Base-by-base conservation (phyloP, 92 coral and sea anemone genomes). In the Ricordea florida region DNA sequence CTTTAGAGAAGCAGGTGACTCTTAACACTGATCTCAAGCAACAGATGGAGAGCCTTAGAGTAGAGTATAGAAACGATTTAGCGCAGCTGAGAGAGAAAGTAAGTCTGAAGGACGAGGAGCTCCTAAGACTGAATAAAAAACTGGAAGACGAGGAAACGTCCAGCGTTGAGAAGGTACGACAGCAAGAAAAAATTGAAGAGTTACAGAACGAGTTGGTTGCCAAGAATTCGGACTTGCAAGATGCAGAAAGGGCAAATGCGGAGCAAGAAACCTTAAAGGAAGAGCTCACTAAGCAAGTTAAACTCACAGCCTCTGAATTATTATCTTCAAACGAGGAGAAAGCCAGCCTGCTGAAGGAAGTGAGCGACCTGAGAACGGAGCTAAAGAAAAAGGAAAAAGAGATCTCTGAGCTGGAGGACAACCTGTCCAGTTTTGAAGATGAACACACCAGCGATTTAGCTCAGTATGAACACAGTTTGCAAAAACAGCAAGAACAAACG, bases 361-460 rank as follows among this genome's bases (percentile, higher is more conserved):
- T 87, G 29, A 76, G 22, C 40, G 79, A 77, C 23, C 71, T 91
- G 11, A 74, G 62, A 28, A 72, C 74, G 40, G 76, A 83, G 44
- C 35, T 91, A 17, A 75, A 77, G 66, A 89, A 83, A 49, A 88
- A 87, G 20, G 80, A 79, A 42, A 83, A 69, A 57, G 74, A 71
- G 23, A 91, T 91, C 27, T 61, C 85, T 1, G 97, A 91, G 79
- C 81, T 91, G 2, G 92, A 87, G 60, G 97, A 91, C 41, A 91
- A 84, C 63, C 26, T 91, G 56, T 88, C 87, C 38, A 91, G 97
- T 75, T 91, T 83, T 45, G 97, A 91, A 66, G 97, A 91, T 20
- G 97, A 91, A 43, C 93, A 91, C 35, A 78, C 72, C 26, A 88
- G 89, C 2, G 97, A 91, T 20, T 84, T 91, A 6, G 78, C 82